Conservation (phyloP, 2,797 vertebrate species). For the Takifugu ocellatus region DNA sequence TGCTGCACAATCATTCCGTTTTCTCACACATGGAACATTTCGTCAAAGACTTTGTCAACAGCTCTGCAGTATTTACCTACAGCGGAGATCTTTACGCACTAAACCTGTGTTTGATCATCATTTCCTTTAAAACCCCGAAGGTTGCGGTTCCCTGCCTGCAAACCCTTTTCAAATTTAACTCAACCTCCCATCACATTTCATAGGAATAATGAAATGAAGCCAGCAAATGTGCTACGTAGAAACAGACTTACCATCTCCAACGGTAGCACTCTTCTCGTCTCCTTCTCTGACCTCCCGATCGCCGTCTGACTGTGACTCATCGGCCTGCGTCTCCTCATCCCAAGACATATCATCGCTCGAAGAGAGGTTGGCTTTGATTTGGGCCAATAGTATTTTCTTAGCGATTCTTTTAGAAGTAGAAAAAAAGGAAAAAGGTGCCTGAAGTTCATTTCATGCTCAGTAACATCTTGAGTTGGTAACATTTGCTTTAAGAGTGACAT, state of each 20-base stretch:
- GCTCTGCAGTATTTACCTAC: too few species aligned
- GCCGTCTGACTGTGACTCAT: slow-evolving; percentile 40
- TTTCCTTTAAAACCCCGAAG: background rate
- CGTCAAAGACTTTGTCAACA: background rate
- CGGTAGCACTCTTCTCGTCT: slow-evolving; percentile 41
- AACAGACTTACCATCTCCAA: slow-evolving; percentile 66
- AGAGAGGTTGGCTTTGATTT: slow-evolving; percentile 93
- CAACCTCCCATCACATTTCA: background rate
- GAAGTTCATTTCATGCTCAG: slow-evolving; percentile 60
- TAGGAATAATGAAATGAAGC: too few species aligned
- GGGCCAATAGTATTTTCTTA: slow-evolving; percentile 98
- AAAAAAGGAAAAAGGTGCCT: slow-evolving; percentile 66
- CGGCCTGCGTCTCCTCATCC: slow-evolving; percentile 80
- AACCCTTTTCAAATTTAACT: background rate
- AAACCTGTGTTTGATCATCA: background rate
- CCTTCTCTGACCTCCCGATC: slow-evolving; percentile 42
- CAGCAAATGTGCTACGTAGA: slow-evolving; percentile 1
- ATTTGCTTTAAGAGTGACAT: slow-evolving; percentile 7
- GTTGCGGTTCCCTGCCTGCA: too few species aligned
- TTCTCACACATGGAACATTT: background rate
- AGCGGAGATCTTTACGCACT: background rate
- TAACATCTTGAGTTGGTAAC: slow-evolving; percentile 30
- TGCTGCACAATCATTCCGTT: slow-evolving; percentile 31
- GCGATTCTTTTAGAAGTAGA: slow-evolving; percentile 91
- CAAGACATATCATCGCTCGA: slow-evolving; percentile 83